Percentiles rank a stretch among this genome's conserved stretches.
Evolutionary conservation across 2,113 vertebrate species (phyloP).

Genomic region (Synodontis membranacea): DNA sequence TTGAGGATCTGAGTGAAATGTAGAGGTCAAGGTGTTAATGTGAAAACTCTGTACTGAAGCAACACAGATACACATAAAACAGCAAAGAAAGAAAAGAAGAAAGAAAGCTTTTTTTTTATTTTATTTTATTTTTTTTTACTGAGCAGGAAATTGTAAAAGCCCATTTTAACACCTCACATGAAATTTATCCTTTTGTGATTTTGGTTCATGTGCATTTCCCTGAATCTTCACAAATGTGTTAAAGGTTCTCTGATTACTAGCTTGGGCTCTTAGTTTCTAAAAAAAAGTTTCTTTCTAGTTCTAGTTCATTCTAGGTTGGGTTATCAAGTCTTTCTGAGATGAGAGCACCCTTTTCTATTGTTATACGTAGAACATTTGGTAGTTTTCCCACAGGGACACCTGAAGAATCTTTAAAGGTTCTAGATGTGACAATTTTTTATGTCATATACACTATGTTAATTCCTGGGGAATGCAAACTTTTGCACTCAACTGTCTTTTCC

Average conservation of each 20-base stretch:
- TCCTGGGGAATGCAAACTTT: neutral
- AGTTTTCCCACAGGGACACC: neutral
- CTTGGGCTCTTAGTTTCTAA: neutral
- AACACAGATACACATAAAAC: neutral
- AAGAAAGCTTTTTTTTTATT: neutral
- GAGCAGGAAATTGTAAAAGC: neutral
- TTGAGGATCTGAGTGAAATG: neutral
- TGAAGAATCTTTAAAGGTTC: neutral
- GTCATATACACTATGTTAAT: neutral
- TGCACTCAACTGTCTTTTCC: neutral
- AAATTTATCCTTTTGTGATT: neutral
- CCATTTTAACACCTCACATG: neutral
- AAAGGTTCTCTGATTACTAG: neutral
- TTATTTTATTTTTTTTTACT: neutral
- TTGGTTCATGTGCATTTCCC: neutral
- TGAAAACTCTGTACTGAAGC: neutral
- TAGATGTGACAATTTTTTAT: neutral
- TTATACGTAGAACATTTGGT: neutral
- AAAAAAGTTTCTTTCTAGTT: too few relatives aligned
- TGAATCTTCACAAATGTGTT: neutral
- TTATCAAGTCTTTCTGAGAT: neutral
- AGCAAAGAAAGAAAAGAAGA: neutral
- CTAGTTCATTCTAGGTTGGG: neutral
- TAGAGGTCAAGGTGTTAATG: neutral
- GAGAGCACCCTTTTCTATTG: neutral